Percentiles rank a stretch among this genome's conserved stretches.
Evolutionary conservation across 92 coral and sea anemone species (phyloP).

Genomic region (Paramuricea clavata): DNA sequence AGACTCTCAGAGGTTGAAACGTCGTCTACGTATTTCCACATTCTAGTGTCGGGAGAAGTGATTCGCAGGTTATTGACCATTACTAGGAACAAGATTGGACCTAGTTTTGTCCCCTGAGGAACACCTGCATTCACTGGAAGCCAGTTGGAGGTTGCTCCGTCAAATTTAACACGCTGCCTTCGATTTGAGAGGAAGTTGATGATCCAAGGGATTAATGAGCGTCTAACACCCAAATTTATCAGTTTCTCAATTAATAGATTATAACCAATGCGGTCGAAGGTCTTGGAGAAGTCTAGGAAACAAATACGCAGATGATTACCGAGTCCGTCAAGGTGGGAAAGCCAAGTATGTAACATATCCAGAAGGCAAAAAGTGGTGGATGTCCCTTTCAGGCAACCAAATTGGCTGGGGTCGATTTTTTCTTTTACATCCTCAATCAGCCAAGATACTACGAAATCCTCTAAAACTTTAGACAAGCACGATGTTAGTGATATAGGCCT

Average conservation of each 20-base stretch:
- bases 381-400: conserved; percentile 47
- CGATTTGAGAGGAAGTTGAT: conserved; percentile 49
- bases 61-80: conserved; percentile 33
- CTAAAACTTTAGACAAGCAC: conserved; percentile 36
- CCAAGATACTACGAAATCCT: conserved; percentile 49
- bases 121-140: conserved; percentile 23
- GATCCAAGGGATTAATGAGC: conserved; percentile 49
- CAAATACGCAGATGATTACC: conserved; percentile 45
- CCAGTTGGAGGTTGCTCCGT: conserved; percentile 1
- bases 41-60: neutral
- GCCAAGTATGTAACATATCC: conserved; percentile 68
- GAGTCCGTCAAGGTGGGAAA: conserved; percentile 45
- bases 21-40: conserved; percentile 49
- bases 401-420: conserved; percentile 50
- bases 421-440: conserved; percentile 27
- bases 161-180: conserved; percentile 33
- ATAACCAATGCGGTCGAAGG: conserved; percentile 55
- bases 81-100: conserved; percentile 34
- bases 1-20: conserved; percentile 21
- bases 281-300: conserved; percentile 51
- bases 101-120: conserved; percentile 50
- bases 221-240: conserved; percentile 32
- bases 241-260: conserved; percentile 46
- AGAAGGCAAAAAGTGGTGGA: conserved; percentile 38
- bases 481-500: conserved; percentile 47